A percentile compares a stretch with the other conserved stretches of the same genome.
These are phyloP conservation scores for Sturnus vulgaris DNA, from an alignment of 2,113 vertebrate genomes.

Conservation along the genomic window DNA sequence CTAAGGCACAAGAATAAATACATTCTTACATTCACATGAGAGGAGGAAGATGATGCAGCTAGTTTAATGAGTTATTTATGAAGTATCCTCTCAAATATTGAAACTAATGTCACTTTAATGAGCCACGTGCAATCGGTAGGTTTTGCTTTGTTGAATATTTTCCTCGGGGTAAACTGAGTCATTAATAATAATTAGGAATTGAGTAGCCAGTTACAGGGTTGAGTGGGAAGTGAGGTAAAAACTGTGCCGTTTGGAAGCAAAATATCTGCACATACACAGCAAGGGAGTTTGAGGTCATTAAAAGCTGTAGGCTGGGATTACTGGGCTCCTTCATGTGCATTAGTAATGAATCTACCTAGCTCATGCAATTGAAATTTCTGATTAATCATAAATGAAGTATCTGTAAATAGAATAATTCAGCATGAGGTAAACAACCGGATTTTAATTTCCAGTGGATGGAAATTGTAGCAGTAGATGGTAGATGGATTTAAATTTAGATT, in stretches of 20 bases:
- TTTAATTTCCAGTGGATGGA: background rate
- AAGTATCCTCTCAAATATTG: constrained; percentile 6
- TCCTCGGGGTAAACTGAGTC: background rate
- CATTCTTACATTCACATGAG: background rate
- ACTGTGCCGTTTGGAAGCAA: background rate
- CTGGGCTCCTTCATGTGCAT: background rate
- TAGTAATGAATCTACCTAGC: background rate
- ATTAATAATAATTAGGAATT: constrained; percentile 48
- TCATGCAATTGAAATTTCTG: background rate
- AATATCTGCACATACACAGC: background rate
- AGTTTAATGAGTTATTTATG: constrained; percentile 10
- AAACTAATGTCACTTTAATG: constrained; percentile 19
- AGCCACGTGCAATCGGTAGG: background rate
- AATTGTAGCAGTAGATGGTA: background rate
- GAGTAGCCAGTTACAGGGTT: constrained; percentile 23
- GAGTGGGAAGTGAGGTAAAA: constrained; percentile 7
- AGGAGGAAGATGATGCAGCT: background rate
- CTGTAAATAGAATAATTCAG: constrained; percentile 30
- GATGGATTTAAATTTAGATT: constrained; percentile 3
- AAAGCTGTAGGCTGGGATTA: constrained; percentile 9
- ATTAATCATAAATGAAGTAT: constrained; percentile 12
- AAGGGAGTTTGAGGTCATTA: background rate
- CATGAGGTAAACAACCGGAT: background rate
- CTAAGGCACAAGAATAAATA: background rate
- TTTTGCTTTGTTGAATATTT: background rate